A percentile compares a stretch with the other conserved stretches of the same genome.
phyloP scores from a whole-genome alignment of 23 tunicate genomes.

The Clavelina lepadiformis region DNA sequence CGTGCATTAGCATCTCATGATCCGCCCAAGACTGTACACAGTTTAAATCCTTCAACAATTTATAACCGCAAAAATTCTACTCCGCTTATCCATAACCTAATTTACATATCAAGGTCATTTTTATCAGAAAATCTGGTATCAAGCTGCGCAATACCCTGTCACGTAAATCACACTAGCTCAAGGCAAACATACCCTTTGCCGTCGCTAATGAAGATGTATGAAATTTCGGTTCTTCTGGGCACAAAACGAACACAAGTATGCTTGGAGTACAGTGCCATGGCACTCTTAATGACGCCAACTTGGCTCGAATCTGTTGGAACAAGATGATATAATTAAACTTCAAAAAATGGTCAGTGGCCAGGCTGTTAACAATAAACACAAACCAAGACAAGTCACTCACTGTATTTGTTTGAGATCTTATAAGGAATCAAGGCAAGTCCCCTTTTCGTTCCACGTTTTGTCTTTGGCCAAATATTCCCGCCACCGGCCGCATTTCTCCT shows the following conservation, averaged over 20 bases:
- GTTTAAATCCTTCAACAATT: too few relatives aligned
- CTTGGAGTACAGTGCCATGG: conserved; percentile 52
- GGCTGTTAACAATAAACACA: background rate
- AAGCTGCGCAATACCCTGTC: too few relatives aligned
- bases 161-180: too few relatives aligned
- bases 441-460: conserved; percentile 26
- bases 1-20: too few relatives aligned
- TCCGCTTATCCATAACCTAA: too few relatives aligned
- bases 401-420: conserved; percentile 66
- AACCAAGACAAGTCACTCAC: conserved; percentile 37
- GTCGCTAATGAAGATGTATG: conserved; percentile 66
- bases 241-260: conserved; percentile 94
- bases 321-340: background rate
- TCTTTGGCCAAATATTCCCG: conserved; percentile 70
- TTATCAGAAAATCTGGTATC: too few relatives aligned
- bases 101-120: too few relatives aligned
- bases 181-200: conserved; percentile 68
- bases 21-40: too few relatives aligned
- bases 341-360: background rate
- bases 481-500: too few relatives aligned
- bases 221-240: conserved; percentile 50
- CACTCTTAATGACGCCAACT: conserved; percentile 60
- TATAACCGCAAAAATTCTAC: too few relatives aligned
- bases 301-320: conserved; percentile 53
- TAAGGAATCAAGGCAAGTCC: conserved; percentile 92